Conservation (phyloP, 2,797 vertebrate genomes). For the Megalops cyprinoides region DNA sequence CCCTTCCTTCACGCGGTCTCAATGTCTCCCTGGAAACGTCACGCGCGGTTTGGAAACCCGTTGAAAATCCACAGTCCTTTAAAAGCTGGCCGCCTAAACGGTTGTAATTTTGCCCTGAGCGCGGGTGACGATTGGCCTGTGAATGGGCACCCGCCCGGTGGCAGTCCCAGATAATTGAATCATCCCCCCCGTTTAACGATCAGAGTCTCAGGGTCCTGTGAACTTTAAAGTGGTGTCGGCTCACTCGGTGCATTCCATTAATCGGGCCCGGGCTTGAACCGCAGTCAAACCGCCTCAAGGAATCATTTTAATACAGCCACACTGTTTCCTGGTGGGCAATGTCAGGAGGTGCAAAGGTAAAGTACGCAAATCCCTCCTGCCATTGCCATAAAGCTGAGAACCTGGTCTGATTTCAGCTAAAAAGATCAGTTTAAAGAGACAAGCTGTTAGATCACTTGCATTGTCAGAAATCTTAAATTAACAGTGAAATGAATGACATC, state of each 20-base stretch:
- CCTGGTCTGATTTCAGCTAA: background rate
- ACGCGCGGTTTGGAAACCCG: background rate
- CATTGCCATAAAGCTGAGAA: background rate
- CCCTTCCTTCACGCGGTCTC: background rate
- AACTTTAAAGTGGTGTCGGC: background rate
- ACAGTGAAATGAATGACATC: background rate
- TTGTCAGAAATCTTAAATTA: background rate
- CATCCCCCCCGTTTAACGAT: constrained; percentile 9
- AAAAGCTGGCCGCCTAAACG: background rate
- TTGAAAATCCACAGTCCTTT: background rate
- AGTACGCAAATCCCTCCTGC: background rate
- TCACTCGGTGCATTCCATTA: background rate
- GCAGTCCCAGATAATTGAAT: constrained; percentile 3
- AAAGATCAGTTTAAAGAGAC: background rate
- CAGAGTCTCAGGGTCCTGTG: background rate
- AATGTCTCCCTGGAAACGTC: background rate
- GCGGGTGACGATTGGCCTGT: background rate
- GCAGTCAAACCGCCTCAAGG: constrained; percentile 10
- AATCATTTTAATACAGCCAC: constrained; percentile 13
- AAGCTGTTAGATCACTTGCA: background rate
- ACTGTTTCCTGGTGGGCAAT: background rate
- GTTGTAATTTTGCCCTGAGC: background rate
- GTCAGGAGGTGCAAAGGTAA: too few species aligned
- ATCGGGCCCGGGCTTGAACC: background rate
- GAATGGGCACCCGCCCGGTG: background rate